Evolutionary conservation across 2,113 vertebrate species (phyloP), one percentile per base, ranked within the genome.

Genomic region (Columba livia): DNA sequence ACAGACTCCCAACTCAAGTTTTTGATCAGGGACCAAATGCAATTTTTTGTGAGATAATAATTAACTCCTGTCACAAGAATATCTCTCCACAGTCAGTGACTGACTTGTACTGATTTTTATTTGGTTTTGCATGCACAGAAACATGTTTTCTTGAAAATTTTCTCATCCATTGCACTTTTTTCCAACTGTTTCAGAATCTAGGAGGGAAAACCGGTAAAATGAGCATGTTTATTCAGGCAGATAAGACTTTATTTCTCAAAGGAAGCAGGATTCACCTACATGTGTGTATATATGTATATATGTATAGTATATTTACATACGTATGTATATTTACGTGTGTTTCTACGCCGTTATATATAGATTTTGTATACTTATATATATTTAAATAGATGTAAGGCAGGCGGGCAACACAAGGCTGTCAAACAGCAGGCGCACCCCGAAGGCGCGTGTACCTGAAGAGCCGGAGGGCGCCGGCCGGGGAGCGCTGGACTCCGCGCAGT

Each of bases 361-460:
- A 16, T 38, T 42, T 32, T 23, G 8, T 48, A 8, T 38, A 51
- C 61, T 44, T 26, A 6, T 28, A 11, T 2, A 5, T 4, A 12
- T 29, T 17, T 7, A 4, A 19, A 18, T 2, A 13, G 15, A 3
- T 8, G 28, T 12, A 10, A 14, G 15, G 24, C 29, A 10, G 24
- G 47, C 6, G 26, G 32, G 28, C 65, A 71, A 12, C 36, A 29
- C 24, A 7, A 12, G 26, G n/a, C 31, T 50, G 29, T 3, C 56
- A 29, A 67, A 18, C 57, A 7, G 25, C 32, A 9, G 40, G 25
- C 10, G 36, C 40, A 58, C 34, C 9, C 12, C 23, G 19, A 2
- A 25, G 20, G 7, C 42, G 9, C 3, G 38, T 3, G 40, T 0
- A 4, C 31, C 38, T 1, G 40, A 23, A 4, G 3, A 7, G 23